Base-by-base conservation (phyloP, 2,888 invertebrate species). In the Tetranychus piercei region DNA sequence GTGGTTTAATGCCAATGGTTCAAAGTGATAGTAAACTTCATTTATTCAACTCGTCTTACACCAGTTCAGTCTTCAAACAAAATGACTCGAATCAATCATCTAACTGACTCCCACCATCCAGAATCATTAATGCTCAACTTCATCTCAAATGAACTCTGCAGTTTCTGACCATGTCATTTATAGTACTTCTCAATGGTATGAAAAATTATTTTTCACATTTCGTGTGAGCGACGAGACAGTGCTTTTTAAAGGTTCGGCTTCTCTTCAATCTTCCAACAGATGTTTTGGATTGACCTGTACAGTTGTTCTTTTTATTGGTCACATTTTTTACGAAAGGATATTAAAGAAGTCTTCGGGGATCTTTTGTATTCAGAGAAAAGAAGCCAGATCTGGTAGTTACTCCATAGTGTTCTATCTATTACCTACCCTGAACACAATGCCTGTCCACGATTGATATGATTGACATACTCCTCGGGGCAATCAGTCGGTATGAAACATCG, bases 251-350 rank as follows among this genome's bases (percentile, higher is more conserved):
- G 43, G 67, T 55, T 70, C 23, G 69, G 20, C n/a, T n/a, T n/a
- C n/a, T 5, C 22, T 69, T 20, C 22, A 69, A 20, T 69, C 69
- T n/a, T 9, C 22, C 6, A 7, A 23, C n/a, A 20, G 20, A 20
- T 11, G 34, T 20, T 18, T 5, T 69, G n/a, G 11, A 22, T 69
- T 8, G 69, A n/a, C 69, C 22, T 69, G 69, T 69, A 11, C 20
- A 23, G 8, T n/a, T 69, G 11, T 91, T 97, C 80, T 91, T 95
- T 81, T 85, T 94, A 77, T 87, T 96, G 87, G 94, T 94, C 8
- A n/a, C n/a, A 87, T 94, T 74, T 84, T 94, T 44, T 97, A 97
- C 82, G 97, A 99, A 85, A 95, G 94, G n/a, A n/a, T n/a, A 0
- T 86, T 99, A 3, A 97, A 97, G 84, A n/a, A 76, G 74, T 44